phyloP scores from a whole-genome alignment of 2,797 vertebrate species.

The Lithobates sylvaticus region DNA sequence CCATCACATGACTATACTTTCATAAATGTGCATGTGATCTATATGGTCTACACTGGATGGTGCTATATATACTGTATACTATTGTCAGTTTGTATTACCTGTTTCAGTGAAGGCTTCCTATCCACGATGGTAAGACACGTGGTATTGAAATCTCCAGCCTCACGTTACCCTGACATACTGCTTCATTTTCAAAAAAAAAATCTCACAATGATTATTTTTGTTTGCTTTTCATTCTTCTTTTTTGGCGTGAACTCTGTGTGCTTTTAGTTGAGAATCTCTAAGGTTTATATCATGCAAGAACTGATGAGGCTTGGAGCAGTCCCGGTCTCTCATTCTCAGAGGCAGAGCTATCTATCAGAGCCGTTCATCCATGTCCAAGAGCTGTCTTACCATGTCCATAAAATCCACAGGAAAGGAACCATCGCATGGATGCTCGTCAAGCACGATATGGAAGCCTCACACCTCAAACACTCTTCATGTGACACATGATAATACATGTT shows the following conservation, averaged over 20 bases:
- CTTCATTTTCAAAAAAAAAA: not conserved
- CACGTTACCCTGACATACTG: not conserved
- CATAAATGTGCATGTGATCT: too few relatives aligned
- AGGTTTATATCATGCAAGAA: constrained; percentile 55
- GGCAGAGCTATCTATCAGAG: constrained; percentile 60
- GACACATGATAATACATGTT: constrained; percentile 42
- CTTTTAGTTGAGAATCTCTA: constrained; percentile 38
- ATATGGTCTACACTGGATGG: too few relatives aligned
- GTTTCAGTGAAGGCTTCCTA: too few relatives aligned
- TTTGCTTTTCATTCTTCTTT: constrained; percentile 2
- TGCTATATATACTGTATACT: too few relatives aligned
- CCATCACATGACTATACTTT: too few relatives aligned
- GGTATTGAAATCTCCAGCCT: not conserved
- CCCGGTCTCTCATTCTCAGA: constrained; percentile 35
- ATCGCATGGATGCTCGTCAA: constrained; percentile 39
- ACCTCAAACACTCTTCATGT: constrained; percentile 40
- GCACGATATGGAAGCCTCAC: constrained; percentile 33
- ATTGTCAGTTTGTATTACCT: too few relatives aligned
- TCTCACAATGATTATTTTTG: constrained; percentile 25
- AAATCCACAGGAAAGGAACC: constrained; percentile 59
- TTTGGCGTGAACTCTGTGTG: constrained; percentile 21
- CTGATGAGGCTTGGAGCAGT: constrained; percentile 54
- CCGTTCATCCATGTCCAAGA: constrained; percentile 58
- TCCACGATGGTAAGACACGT: too few relatives aligned
- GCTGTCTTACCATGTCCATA: constrained; percentile 59